Evolutionary conservation across 2,888 invertebrate genomes (phyloP).

Genomic region (Hydraecia micacea): DNA sequence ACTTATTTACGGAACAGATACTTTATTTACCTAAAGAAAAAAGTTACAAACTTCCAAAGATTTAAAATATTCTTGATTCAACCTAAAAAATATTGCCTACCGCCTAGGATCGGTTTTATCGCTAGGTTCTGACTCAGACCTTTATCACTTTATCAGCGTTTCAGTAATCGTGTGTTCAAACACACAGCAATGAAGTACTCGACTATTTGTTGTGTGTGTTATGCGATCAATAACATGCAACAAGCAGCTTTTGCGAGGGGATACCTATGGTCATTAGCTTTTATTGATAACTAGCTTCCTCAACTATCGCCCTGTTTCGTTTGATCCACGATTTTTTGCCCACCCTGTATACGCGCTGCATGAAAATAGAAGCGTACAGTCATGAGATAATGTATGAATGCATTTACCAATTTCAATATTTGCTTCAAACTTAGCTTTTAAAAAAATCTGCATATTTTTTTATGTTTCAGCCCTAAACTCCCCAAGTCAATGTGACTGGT

Average conservation of each 20-base stretch:
- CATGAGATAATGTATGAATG: not conserved
- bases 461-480: not conserved
- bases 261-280: not conserved
- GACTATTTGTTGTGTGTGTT: constrained; percentile 14
- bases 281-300: not conserved
- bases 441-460: not conserved
- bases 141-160: constrained; percentile 17
- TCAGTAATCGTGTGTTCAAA: not conserved
- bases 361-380: constrained; percentile 24
- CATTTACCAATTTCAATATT: not conserved
- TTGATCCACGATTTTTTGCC: no score
- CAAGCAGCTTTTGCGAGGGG: not conserved
- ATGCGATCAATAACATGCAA: not conserved
- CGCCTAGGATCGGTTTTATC: not conserved
- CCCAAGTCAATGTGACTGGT: constrained; percentile 1
- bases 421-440: not conserved
- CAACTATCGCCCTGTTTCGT: no score
- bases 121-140: constrained; percentile 10
- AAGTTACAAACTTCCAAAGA: not conserved
- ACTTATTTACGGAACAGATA: not conserved
- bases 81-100: not conserved
- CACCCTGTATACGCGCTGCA: no score
- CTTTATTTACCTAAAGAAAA: not conserved
- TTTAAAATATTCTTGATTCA: not conserved
- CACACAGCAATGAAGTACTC: constrained; percentile 31